Percentiles rank a stretch among this genome's conserved stretches.
These are phyloP conservation scores for Sus cebifrons DNA, from an alignment of 2,797 vertebrate species.

Conservation along the genomic window DNA sequence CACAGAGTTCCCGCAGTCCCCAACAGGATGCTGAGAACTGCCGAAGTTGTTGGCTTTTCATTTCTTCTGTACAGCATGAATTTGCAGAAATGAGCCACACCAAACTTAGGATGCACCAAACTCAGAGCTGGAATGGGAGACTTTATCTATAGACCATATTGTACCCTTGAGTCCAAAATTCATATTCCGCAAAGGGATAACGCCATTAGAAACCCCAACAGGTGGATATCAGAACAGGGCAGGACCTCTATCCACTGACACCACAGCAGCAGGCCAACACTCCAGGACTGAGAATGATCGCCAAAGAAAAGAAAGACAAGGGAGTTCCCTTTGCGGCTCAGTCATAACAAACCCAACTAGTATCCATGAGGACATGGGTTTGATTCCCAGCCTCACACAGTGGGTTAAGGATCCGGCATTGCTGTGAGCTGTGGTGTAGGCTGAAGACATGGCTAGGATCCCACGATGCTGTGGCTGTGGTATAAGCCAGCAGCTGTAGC, in stretches of 20 bases:
- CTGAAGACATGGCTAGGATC: no score
- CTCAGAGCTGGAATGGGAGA: not conserved
- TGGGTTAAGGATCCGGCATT: no score
- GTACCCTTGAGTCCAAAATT: not conserved
- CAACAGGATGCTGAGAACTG: not conserved
- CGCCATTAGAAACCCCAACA: not conserved
- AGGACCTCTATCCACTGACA: not conserved
- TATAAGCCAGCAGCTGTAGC: no score
- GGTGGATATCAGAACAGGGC: not conserved
- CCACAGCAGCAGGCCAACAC: not conserved
- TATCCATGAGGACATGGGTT: no score
- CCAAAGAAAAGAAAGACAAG: conserved; percentile 9
- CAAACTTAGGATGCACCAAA: not conserved
- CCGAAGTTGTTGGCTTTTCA: not conserved
- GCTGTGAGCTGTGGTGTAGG: no score
- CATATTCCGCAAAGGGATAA: not conserved
- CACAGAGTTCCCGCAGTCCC: not conserved
- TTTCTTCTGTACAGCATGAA: not conserved
- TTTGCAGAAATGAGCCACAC: conserved; percentile 16
- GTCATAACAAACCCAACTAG: no score
- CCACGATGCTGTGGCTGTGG: no score
- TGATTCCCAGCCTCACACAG: no score
- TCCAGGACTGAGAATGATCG: not conserved
- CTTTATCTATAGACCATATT: not conserved
- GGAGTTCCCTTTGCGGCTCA: no score